phyloP scores from a whole-genome alignment of 1,140 invertebrate species.

The Heliconius himera region DNA sequence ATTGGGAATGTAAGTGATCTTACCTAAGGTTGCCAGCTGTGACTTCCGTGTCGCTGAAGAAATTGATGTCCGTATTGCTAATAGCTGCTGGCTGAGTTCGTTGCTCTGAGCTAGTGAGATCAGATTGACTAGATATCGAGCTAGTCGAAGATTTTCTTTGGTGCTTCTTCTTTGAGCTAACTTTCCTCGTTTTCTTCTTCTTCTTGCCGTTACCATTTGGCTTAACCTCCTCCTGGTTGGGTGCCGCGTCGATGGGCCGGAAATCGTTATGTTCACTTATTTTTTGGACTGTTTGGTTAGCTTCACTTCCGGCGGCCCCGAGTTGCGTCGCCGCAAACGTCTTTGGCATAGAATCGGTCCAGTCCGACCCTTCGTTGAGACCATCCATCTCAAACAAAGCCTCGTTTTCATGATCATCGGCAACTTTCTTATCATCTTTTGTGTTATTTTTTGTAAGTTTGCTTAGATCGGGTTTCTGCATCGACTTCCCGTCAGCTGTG shows the following conservation, averaged over 20 bases:
- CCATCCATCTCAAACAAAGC: conserved; percentile 87
- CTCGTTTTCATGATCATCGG: conserved; percentile 81
- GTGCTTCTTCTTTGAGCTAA: conserved; percentile 89
- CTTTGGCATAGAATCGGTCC: conserved; percentile 66
- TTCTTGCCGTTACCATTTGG: conserved; percentile 82
- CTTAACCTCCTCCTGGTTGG: conserved; percentile 66
- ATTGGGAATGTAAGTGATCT: conserved; percentile 46
- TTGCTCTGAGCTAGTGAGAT: conserved; percentile 68
- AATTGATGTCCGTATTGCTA: conserved; percentile 78
- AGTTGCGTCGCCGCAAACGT: conserved; percentile 76
- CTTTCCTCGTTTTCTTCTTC: conserved; percentile 89
- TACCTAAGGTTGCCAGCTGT: conserved; percentile 84
- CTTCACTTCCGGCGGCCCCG: conserved; percentile 68
- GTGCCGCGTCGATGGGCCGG: conserved; percentile 80
- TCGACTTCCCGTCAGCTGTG: conserved; percentile 75
- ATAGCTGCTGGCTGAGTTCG: conserved; percentile 55
- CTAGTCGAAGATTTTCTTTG: conserved; percentile 86
- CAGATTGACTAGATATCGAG: conserved; percentile 78
- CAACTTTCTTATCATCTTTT: conserved; percentile 64
- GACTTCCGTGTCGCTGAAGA: conserved; percentile 96
- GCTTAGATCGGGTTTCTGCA: conserved; percentile 77
- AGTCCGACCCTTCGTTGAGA: conserved; percentile 78
- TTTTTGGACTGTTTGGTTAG: conserved; percentile 77
- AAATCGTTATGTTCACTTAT: conserved; percentile 84
- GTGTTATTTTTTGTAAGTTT: conserved; percentile 69